Conservation (phyloP, 2,888 invertebrate genomes). For the Thymelicus lineola region DNA sequence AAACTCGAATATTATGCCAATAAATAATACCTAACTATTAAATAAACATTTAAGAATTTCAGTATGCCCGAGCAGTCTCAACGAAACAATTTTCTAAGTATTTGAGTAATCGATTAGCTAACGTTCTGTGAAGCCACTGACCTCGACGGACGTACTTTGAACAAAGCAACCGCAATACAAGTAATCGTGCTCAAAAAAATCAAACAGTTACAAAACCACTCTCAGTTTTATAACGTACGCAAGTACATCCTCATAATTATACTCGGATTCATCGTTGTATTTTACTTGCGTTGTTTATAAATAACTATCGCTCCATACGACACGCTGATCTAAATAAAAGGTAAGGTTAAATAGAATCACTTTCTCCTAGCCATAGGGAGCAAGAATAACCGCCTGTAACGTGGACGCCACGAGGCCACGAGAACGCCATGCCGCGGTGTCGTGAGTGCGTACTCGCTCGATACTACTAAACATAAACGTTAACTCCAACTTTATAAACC, state of each 20-base stretch:
- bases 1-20: background rate
- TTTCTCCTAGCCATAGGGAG: background rate
- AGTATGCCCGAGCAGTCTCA: constrained; percentile 23
- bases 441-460: constrained; percentile 44
- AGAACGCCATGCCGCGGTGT: constrained; percentile 63
- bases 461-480: constrained; percentile 13
- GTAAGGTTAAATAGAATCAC: background rate
- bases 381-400: constrained; percentile 66
- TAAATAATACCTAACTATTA: no score
- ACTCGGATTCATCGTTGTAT: background rate
- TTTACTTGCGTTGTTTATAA: background rate
- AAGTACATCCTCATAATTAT: background rate
- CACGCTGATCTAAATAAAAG: background rate
- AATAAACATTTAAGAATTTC: background rate
- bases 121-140: constrained; percentile 71
- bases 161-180: constrained; percentile 64
- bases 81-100: constrained; percentile 57
- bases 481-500: constrained; percentile 35
- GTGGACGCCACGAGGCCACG: constrained; percentile 72
- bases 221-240: constrained; percentile 38
- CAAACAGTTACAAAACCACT: constrained; percentile 41
- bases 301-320: background rate
- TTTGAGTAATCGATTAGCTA: constrained; percentile 68
- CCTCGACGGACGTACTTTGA: constrained; percentile 75
- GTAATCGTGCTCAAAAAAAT: constrained; percentile 42